Percentiles rank a stretch among this genome's conserved stretches.
Conservation (phyloP, 2,888 invertebrate genomes). For the Ischnura elegans region DNA sequence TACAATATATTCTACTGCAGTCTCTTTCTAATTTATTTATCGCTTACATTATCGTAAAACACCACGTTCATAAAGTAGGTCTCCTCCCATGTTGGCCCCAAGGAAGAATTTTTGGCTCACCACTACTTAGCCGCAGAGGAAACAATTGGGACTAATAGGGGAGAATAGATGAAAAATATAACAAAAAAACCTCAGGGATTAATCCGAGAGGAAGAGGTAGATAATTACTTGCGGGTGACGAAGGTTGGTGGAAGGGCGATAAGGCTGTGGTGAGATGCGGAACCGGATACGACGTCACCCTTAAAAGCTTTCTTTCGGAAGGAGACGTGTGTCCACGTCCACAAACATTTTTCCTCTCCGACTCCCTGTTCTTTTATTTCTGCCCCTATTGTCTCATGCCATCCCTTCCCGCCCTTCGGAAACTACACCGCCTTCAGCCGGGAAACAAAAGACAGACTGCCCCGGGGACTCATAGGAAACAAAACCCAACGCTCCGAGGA, state of each 20-base stretch:
- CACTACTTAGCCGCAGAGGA: not conserved
- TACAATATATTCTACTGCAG: no score
- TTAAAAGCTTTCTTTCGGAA: not conserved
- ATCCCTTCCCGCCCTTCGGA: not conserved
- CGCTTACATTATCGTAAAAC: no score
- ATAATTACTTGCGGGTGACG: not conserved
- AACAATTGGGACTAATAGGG: not conserved
- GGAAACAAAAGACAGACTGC: not conserved
- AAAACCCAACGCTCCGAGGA: not conserved
- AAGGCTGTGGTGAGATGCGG: not conserved
- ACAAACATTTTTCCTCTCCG: not conserved
- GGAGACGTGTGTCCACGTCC: not conserved
- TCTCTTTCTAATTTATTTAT: no score
- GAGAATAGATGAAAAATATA: no score
- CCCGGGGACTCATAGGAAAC: not conserved
- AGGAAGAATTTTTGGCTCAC: not conserved
- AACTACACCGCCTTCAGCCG: not conserved
- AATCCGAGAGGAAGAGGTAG: not conserved
- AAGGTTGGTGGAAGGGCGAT: not conserved
- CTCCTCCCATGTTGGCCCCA: no score
- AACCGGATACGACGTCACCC: not conserved
- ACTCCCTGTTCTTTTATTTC: not conserved
- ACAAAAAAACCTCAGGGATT: not conserved
- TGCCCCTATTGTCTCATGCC: not conserved
- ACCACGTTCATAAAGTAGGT: no score